Evolutionary conservation across 2,888 invertebrate species (phyloP).

Genomic region (Sarcophaga variegata): DNA sequence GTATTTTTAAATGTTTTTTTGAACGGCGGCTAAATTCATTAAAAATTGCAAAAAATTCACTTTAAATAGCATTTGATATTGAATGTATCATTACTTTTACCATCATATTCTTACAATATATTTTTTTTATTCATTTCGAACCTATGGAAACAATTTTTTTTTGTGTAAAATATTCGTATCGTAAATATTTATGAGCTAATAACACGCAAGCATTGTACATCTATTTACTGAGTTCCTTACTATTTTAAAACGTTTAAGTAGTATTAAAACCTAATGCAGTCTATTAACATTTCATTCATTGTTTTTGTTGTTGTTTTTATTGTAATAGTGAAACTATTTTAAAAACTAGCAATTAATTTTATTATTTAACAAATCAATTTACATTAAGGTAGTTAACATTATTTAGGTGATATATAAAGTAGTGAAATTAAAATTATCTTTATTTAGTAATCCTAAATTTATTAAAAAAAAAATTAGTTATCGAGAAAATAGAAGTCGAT

Average conservation of each 20-base stretch:
- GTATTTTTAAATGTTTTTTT: background rate
- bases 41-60: background rate
- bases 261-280: constrained; percentile 54
- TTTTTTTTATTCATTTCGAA: constrained; percentile 15
- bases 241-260: constrained; percentile 25
- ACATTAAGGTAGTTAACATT: background rate
- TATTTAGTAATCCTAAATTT: no score
- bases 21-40: no score
- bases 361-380: constrained; percentile 16
- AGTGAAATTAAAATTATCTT: no score
- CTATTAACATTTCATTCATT: constrained; percentile 29
- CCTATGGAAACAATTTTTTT: constrained; percentile 19
- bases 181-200: constrained; percentile 68
- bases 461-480: no score
- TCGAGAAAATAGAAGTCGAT: no score
- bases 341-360: constrained; percentile 2
- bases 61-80: background rate
- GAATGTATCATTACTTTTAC: constrained; percentile 13
- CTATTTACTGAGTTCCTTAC: background rate
- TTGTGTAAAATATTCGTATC: background rate
- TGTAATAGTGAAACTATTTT: constrained; percentile 24
- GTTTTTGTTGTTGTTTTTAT: background rate
- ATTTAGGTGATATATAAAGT: no score
- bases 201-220: constrained; percentile 65
- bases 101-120: background rate